These are phyloP conservation scores for Pachyseris speciosa DNA, from an alignment of 64 coral and sea anemone species.

Conservation along the genomic window DNA sequence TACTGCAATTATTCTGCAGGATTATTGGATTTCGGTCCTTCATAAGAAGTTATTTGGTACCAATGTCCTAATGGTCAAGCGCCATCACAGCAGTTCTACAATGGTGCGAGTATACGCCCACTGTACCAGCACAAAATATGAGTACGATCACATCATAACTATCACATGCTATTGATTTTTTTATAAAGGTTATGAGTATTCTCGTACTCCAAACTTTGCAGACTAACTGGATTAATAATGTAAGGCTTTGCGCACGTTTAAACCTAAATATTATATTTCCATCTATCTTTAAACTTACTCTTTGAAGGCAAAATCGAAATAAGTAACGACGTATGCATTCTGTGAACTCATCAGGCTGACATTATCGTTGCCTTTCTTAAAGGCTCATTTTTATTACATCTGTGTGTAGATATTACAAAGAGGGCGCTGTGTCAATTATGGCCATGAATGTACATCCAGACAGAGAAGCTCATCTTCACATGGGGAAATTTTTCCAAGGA, in stretches of 20 bases:
- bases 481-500: background rate
- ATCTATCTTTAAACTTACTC: too few species aligned
- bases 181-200: too few species aligned
- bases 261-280: too few species aligned
- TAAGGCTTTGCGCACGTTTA: too few species aligned
- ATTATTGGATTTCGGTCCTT: conserved; percentile 85
- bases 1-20: conserved; percentile 4
- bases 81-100: conserved; percentile 5
- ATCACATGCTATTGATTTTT: too few species aligned
- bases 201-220: too few species aligned
- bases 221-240: too few species aligned
- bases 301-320: too few species aligned
- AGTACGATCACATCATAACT: background rate
- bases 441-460: conserved; percentile 67
- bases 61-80: conserved; percentile 70
- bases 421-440: conserved; percentile 69
- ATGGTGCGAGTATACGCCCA: conserved; percentile 85
- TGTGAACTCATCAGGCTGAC: background rate
- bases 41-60: conserved; percentile 85
- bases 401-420: conserved; percentile 16
- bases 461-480: conserved; percentile 8
- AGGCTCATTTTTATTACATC: background rate
- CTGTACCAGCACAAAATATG: conserved; percentile 75
- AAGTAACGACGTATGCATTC: too few species aligned
- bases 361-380: background rate